Evolutionary conservation across 1,140 invertebrate species (phyloP).

Genomic region (Tetramorium alpestre): DNA sequence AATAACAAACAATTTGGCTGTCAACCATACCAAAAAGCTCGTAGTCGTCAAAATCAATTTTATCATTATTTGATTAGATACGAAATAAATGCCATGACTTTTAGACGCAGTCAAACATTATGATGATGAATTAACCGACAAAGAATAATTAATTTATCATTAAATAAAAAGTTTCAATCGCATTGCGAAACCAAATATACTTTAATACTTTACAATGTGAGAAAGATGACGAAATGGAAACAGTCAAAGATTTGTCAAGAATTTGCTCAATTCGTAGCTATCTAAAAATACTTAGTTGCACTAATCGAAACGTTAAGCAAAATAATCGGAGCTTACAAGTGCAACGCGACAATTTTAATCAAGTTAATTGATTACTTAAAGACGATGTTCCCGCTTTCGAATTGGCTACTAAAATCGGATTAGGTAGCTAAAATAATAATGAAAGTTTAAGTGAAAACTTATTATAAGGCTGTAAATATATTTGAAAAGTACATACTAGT

Average conservation of each 20-base stretch:
- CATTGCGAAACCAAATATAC: slow-evolving; percentile 79
- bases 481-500: neutral
- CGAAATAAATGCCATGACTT: neutral
- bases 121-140: neutral
- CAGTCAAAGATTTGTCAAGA: slow-evolving; percentile 23
- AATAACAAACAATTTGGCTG: slow-evolving; percentile 69
- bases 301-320: neutral
- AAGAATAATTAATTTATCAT: neutral
- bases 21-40: slow-evolving; percentile 32
- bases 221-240: neutral
- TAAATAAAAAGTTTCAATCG: slow-evolving; percentile 39
- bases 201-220: slow-evolving; percentile 56
- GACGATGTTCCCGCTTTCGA: neutral
- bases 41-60: slow-evolving; percentile 13
- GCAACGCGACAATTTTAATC: neutral
- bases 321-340: neutral
- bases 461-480: slow-evolving; percentile 42
- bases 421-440: neutral
- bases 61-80: neutral
- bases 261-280: slow-evolving; percentile 60
- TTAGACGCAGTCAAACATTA: neutral
- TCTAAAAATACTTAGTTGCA: neutral
- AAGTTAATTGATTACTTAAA: neutral
- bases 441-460: neutral
- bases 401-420: neutral